Conservation (phyloP, 2,113 vertebrate genomes). For the Ivindomyrus marchei region DNA sequence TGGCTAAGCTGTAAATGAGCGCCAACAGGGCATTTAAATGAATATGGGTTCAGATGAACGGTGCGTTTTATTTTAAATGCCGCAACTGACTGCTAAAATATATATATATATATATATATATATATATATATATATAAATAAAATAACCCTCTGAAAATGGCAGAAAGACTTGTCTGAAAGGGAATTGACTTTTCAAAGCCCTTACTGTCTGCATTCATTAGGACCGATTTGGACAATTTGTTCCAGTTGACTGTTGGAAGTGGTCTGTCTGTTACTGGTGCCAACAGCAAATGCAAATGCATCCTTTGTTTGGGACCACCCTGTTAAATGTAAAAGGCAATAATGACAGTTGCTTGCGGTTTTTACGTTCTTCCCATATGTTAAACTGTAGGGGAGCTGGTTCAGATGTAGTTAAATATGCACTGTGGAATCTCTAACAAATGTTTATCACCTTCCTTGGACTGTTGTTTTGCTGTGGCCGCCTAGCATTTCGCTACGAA, state of each 20-base stretch:
- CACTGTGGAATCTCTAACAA: background rate
- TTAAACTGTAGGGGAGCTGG: background rate
- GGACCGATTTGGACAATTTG: background rate
- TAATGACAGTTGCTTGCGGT: background rate
- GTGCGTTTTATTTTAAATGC: background rate
- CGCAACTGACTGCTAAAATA: background rate
- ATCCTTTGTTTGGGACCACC: constrained; percentile 1
- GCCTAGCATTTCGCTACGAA: background rate
- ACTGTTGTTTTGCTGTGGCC: background rate
- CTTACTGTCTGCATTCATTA: background rate
- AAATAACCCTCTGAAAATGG: background rate
- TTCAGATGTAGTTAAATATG: background rate
- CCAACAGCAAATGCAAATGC: background rate
- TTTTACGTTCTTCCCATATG: background rate
- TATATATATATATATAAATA: background rate
- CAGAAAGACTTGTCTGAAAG: constrained; percentile 2
- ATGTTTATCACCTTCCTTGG: background rate
- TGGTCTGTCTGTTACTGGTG: background rate
- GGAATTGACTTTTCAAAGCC: constrained; percentile 5
- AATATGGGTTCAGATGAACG: background rate
- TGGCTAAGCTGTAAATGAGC: background rate
- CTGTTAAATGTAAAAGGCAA: background rate
- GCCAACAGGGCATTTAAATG: constrained; percentile 14
- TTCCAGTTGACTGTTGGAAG: background rate
- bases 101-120: background rate